Conservation (phyloP, 1,140 invertebrate species). For the Leptopilina boulardi region DNA sequence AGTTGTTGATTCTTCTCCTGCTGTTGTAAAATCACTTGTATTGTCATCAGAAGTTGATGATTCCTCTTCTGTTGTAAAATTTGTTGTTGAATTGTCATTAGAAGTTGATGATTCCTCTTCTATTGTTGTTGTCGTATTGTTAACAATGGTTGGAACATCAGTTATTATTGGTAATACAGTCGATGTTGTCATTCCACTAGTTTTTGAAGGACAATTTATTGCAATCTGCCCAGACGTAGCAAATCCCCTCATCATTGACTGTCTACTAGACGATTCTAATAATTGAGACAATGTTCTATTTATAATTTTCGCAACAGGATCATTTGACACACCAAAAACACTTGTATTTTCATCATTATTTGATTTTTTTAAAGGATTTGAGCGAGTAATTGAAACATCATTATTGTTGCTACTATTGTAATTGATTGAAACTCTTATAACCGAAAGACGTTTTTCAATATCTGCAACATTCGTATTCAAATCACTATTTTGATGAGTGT, state of each 20-base stretch:
- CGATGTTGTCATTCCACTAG: neutral
- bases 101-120: neutral
- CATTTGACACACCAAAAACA: neutral
- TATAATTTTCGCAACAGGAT: neutral
- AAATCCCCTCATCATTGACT: neutral
- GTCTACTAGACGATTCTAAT: neutral
- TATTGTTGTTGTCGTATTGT: neutral
- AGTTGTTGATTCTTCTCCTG: neutral
- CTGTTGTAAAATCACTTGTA: neutral
- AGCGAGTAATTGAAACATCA: neutral
- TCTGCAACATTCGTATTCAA: neutral
- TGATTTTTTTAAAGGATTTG: neutral
- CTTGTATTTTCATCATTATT: neutral
- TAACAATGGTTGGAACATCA: neutral
- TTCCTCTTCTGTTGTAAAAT: neutral
- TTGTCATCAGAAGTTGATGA: neutral
- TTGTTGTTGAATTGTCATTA: neutral
- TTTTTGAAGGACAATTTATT: neutral
- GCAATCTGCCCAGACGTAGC: neutral
- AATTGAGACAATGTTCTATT: neutral
- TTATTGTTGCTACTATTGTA: neutral
- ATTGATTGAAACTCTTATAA: neutral
- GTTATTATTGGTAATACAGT: neutral
- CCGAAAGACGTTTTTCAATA: neutral
- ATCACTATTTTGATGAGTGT: neutral